Base-by-base conservation (phyloP, 2,797 vertebrate genomes). In the Pangasius sanitwongsei region DNA sequence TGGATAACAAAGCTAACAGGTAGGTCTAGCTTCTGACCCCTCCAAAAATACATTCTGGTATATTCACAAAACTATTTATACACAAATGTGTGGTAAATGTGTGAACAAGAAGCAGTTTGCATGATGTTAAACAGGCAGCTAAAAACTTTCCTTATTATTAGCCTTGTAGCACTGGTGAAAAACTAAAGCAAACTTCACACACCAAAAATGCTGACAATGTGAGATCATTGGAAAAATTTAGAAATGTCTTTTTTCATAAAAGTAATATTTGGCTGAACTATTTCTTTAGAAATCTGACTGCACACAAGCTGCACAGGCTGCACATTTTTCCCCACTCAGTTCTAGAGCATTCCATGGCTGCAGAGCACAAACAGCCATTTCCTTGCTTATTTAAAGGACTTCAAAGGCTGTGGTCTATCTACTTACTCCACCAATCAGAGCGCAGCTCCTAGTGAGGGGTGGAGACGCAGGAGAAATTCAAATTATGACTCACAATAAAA, bases 361-460 rank as follows among this genome's bases (percentile, higher is more conserved):
- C 82, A 61, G 67, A 92, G 86, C 87, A 88, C 84, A 90, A 88
- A 59, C 91, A 86, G 86, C 70, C 87, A 91, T 84, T 89, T 91
- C 87, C 89, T 88, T 85, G 53, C 72, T 69, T 34, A 82, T 55
- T 89, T 88, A 88, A 77, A 87, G 28, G 75, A 86, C 74, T 83
- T 91, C 85, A 90, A 83, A 86, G 37, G 18, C 55, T 34, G 23
- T 34, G 31, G 18, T 87, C 16, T 59, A 18, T 28, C 74, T 53
- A 59, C 15, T 74, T 70, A 77, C 65, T 90, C 78, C 23, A 75
- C 88, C 88, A 90, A 81, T 91, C 78, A 88, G 13, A 67, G 20
- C 25, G 11, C 69, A 53, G 67, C 65, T n/a, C 6, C 13, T 16
- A 15, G 16, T 25, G 1, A 81, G 41, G 20, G 81, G 87, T 7